Base-by-base conservation (phyloP, 2,113 vertebrate genomes). In the Etheostoma cragini region DNA sequence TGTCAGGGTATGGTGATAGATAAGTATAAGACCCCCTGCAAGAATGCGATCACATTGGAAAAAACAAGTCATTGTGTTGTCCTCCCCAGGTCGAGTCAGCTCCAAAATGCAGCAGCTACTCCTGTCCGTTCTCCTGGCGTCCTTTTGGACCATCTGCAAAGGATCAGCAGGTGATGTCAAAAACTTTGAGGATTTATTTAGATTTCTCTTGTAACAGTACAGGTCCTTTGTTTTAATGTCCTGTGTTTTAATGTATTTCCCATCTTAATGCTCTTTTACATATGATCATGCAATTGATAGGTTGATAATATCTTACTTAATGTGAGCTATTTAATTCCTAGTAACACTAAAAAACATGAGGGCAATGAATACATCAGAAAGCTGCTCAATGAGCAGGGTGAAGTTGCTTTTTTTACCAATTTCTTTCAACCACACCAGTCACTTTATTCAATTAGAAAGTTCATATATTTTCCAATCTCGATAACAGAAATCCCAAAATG, bases 11-110 rank as follows among this genome's bases (percentile, higher is more conserved):
- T 81, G 88, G 38, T 89, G 90, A 95, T 95, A 86, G 93, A 93
- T 93, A 91, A 90, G 91, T 93, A 94, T 88, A 87, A 92, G 92
- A 91, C 77, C 82, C 89, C 88, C 88, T 79, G 86, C 78, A 93
- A 89, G 91, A 91, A 89, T 92, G 86, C 85, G 78, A 93, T 89
- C 91, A 89, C 69, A 87, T 75, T 83, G 72, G 69, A 0, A 3
- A 64, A 81, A 87, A 42, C 75, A 65, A 81, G 72, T 72, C 83
- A 45, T 62, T 83, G 85, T 76, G 84, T 77, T 72, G 56, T 21
- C 49, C 76, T 70, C 69, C 65, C 42, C 76, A 70, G 62, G n/a
- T 71, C 66, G 56, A 81, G 15, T 60, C 79, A 24, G 74, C 77
- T 56, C 84, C 89, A 89, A 70, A 13, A 96, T 96, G 94, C 84